Base-by-base conservation (phyloP, 2,113 vertebrate species). In the Meriones unguiculatus region DNA sequence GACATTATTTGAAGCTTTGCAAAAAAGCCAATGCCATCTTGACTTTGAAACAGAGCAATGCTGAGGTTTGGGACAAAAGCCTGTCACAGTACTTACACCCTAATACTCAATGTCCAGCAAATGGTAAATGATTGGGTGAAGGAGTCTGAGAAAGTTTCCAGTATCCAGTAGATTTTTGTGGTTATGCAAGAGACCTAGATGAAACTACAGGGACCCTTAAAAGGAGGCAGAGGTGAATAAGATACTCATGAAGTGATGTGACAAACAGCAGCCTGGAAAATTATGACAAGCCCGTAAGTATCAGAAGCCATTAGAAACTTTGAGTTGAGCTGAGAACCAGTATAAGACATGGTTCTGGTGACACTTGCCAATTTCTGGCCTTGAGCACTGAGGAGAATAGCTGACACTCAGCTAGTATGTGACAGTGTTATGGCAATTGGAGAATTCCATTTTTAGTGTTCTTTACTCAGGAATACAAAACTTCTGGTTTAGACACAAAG, bases 1-100 rank as follows among this genome's bases (percentile, higher is more conserved):
- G 11, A 54, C 3, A 46, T 32, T 69, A 25, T 73, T 25, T 89
- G 38, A 84, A 64, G 54, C 54, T 28, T 24, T 41, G 38, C 5
- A 73, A 50, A 95, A 20, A 35, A 17, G 17, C 17, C 22, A 76
- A 59, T 65, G 46, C 18, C 7, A 46, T 87, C 30, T 73, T 32
- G 25, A 82, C 65, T 85, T 93, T 78, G n/a, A 91, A 91, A 91
- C 30, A 89, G 52, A 86, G 41, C 64, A 94, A 5, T 14, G 30
- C n/a, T 64, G 18, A 87, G 14, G 75, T 22, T 41, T 46, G 4
- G 35, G n/a, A 77, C 87, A 67, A 85, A 86, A 91, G 57, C 93
- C 5, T 11, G 7, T 18, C 11, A 30, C 32, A 91, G 85, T 77
- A 77, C 3, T 32, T 38, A 77, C 24, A 87, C 57, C 13, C 22